phyloP scores from a whole-genome alignment of 2,113 vertebrate genomes.

The Lota lota region DNA sequence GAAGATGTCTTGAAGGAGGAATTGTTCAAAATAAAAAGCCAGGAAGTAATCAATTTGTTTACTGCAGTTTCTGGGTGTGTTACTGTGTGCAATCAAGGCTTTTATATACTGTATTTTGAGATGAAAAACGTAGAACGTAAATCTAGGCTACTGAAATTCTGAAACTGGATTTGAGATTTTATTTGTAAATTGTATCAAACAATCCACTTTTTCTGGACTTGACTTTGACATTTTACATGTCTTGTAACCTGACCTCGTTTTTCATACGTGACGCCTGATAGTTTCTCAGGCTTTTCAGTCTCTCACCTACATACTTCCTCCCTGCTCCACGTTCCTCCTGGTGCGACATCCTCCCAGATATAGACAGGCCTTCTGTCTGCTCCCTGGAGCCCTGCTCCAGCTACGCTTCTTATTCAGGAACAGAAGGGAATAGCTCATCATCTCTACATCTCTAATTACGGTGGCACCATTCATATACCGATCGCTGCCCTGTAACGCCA shows the following conservation, averaged over 20 bases:
- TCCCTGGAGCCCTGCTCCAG: slow-evolving; percentile 72
- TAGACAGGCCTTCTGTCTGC: slow-evolving; percentile 55
- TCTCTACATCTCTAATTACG: slow-evolving; percentile 66
- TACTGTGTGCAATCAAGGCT: no score
- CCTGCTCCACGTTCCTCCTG: slow-evolving; percentile 31
- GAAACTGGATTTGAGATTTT: no score
- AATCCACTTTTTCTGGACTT: no score
- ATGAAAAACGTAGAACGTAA: no score
- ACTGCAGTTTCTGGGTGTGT: no score
- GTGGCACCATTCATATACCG: slow-evolving; percentile 49
- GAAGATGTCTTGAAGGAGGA: no score
- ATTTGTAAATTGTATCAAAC: no score
- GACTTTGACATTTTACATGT: no score
- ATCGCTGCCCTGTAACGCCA: slow-evolving; percentile 56
- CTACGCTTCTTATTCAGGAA: slow-evolving; percentile 74
- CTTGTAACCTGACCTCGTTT: neutral
- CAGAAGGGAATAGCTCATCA: slow-evolving; percentile 65
- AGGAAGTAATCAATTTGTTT: no score
- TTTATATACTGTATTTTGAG: no score
- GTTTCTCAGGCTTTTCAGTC: neutral
- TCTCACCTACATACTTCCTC: slow-evolving; percentile 5
- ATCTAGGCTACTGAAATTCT: no score
- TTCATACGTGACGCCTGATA: neutral
- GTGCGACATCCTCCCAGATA: slow-evolving; percentile 55
- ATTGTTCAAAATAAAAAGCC: no score